These are phyloP conservation scores for Marmota flaviventris DNA, from an alignment of 2,113 vertebrate genomes.

Conservation along the genomic window DNA sequence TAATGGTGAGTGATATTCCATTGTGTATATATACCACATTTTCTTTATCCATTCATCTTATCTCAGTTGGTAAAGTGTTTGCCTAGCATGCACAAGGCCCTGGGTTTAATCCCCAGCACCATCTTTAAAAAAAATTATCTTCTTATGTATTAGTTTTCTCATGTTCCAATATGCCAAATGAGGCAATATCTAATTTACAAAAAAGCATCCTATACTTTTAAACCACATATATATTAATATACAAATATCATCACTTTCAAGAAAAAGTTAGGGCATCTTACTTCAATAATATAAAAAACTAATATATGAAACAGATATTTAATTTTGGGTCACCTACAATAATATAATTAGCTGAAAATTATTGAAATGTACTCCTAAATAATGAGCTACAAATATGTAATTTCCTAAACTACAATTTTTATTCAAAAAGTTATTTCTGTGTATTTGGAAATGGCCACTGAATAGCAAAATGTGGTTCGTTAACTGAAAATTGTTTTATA, in stretches of 20 bases:
- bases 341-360: neutral
- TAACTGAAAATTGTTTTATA: neutral
- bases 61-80: no score
- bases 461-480: neutral
- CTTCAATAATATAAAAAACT: neutral
- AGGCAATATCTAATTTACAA: slow-evolving; percentile 47
- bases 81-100: no score
- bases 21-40: no score
- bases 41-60: no score
- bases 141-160: neutral
- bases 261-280: neutral
- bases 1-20: no score
- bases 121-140: no score
- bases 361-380: neutral
- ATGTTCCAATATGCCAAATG: neutral
- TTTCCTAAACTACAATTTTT: neutral
- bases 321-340: neutral
- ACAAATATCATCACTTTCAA: neutral
- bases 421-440: neutral
- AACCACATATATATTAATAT: neutral
- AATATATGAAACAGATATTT: neutral
- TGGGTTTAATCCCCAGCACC: no score
- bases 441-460: neutral
- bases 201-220: neutral
- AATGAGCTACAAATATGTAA: neutral